Evolutionary conservation across 2,113 vertebrate species (phyloP).

Genomic region (Pseudopipra pipra): DNA sequence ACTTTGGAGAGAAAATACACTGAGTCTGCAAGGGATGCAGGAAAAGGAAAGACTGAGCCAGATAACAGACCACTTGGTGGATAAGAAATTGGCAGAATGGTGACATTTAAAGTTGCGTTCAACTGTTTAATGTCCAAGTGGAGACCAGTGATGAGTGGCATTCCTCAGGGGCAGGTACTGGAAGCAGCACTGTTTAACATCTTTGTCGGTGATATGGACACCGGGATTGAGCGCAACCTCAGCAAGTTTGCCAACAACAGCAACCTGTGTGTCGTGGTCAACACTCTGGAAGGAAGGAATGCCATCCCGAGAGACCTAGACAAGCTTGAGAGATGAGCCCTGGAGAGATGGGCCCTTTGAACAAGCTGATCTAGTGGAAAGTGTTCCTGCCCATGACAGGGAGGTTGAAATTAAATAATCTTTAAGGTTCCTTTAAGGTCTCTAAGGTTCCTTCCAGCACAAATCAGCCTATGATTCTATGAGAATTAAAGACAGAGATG

Average conservation of each 20-base stretch:
- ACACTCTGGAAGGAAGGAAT: neutral
- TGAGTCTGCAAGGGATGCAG: neutral
- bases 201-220: neutral
- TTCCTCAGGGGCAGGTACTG: neutral
- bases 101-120: too few relatives aligned
- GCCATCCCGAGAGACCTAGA: neutral
- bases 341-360: neutral
- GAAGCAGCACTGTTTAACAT: neutral
- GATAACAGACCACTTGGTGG: neutral
- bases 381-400: neutral
- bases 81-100: neutral
- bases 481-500: slow-evolving; percentile 4
- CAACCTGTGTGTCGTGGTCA: accelerated
- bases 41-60: neutral
- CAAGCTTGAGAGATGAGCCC: too few relatives aligned
- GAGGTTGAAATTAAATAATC: neutral
- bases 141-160: accelerated
- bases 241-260: neutral
- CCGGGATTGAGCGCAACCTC: neutral
- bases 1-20: slow-evolving; percentile 34
- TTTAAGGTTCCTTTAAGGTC: neutral
- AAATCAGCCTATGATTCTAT: neutral
- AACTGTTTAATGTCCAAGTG: neutral
- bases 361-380: neutral
- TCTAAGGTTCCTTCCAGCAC: neutral